Conservation (phyloP, 2,797 vertebrate genomes). For the Cirrhinus mrigala region DNA sequence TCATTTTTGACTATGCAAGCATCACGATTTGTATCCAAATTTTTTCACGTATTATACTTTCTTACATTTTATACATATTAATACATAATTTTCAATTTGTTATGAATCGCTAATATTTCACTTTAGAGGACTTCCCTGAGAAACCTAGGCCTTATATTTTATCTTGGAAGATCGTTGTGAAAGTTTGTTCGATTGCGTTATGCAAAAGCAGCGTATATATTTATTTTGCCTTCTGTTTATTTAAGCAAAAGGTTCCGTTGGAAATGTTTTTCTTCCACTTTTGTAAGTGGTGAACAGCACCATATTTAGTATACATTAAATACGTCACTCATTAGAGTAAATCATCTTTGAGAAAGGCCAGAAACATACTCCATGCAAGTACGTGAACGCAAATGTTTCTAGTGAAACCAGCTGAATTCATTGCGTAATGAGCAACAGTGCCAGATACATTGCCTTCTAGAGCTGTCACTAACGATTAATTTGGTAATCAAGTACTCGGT, state of each 20-base stretch:
- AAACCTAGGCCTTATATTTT: constrained; percentile 60
- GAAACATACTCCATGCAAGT: constrained; percentile 2
- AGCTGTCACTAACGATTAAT: too few relatives aligned
- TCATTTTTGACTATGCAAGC: constrained; percentile 84
- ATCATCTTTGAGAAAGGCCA: not conserved
- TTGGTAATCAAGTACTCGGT: too few relatives aligned
- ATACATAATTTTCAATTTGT: constrained; percentile 39
- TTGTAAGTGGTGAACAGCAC: constrained; percentile 14
- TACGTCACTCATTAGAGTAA: not conserved
- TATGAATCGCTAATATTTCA: constrained; percentile 56
- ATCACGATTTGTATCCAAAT: constrained; percentile 61
- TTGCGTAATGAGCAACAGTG: not conserved
- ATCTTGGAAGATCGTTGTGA: constrained; percentile 40
- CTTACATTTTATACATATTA: constrained; percentile 63
- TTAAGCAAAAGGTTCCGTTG: constrained; percentile 2
- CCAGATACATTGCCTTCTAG: not conserved
- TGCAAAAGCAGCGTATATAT: constrained; percentile 43
- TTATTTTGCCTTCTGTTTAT: constrained; percentile 47
- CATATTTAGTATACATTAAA: constrained; percentile 4
- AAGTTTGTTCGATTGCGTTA: constrained; percentile 42
- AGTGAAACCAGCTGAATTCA: not conserved
- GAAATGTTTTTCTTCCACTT: constrained; percentile 13
- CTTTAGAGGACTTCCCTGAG: constrained; percentile 66
- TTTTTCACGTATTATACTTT: constrained; percentile 61
- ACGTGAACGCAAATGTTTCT: not conserved